Conservation (phyloP, 2,113 vertebrate species). For the Ptilorrhoa leucosticta region DNA sequence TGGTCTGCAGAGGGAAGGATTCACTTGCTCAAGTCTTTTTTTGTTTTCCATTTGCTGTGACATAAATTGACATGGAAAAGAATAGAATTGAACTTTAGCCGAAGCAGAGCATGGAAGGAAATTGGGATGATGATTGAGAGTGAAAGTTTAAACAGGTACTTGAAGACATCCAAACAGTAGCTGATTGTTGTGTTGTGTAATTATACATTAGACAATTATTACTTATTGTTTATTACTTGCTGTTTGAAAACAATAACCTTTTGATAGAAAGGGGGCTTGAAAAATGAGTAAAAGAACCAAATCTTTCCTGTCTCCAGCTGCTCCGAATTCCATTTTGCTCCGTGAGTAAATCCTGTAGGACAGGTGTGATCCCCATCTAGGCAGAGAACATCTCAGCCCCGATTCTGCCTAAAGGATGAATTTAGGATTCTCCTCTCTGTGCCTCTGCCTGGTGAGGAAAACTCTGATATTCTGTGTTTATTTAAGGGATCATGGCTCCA, state of each 20-base stretch:
- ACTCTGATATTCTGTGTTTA: background rate
- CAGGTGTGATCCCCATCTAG: background rate
- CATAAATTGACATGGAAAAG: background rate
- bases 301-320: background rate
- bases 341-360: background rate
- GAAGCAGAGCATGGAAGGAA: background rate
- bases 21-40: background rate
- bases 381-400: background rate
- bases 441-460: background rate
- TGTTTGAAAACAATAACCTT: background rate
- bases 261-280: background rate
- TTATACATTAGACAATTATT: background rate
- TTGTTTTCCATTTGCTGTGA: background rate
- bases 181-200: background rate
- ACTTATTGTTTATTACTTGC: too few species aligned
- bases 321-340: background rate
- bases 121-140: background rate
- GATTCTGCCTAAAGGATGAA: too few species aligned
- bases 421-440: too few species aligned
- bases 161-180: background rate
- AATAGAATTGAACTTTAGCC: background rate
- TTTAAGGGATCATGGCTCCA: background rate
- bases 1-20: background rate
- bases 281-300: background rate
- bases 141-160: background rate